Evolutionary conservation across 2,888 invertebrate genomes (phyloP).

Genomic region (Zhuqinia jingwanae): DNA sequence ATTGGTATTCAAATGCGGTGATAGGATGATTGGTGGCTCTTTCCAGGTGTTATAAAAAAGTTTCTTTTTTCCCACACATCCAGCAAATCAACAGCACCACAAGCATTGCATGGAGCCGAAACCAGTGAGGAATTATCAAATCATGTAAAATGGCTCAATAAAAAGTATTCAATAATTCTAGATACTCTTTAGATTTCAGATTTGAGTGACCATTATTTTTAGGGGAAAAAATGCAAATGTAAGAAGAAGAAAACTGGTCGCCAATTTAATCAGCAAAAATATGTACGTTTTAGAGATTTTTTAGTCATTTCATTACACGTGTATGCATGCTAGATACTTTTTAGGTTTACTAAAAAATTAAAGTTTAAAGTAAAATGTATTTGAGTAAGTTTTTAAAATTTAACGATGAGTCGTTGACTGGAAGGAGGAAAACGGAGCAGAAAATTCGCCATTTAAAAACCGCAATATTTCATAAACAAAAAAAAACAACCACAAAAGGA

Average conservation of each 20-base stretch:
- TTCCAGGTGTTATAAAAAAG: conserved; percentile 24
- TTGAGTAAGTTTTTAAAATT: background rate
- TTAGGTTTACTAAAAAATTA: background rate
- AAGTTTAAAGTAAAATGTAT: background rate
- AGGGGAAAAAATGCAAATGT: too few species aligned
- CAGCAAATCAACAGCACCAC: background rate
- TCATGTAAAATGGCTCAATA: too few species aligned
- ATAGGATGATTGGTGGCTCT: background rate
- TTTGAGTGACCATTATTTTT: background rate
- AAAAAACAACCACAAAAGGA: background rate
- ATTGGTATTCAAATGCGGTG: conserved; percentile 32
- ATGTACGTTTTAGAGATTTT: too few species aligned
- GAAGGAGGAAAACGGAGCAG: conserved; percentile 6
- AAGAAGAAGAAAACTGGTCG: too few species aligned
- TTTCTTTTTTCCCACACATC: conserved; percentile 15
- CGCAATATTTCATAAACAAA: background rate
- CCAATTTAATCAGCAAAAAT: too few species aligned
- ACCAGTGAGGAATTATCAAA: too few species aligned
- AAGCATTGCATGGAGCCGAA: background rate
- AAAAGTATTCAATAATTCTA: too few species aligned
- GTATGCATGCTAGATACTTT: too few species aligned
- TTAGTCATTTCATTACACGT: too few species aligned
- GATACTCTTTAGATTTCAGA: too few species aligned
- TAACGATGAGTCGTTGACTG: background rate
- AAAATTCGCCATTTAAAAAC: conserved; percentile 39